These are phyloP conservation scores for Nicator chloris DNA, from an alignment of 2,113 vertebrate species.

Conservation along the genomic window DNA sequence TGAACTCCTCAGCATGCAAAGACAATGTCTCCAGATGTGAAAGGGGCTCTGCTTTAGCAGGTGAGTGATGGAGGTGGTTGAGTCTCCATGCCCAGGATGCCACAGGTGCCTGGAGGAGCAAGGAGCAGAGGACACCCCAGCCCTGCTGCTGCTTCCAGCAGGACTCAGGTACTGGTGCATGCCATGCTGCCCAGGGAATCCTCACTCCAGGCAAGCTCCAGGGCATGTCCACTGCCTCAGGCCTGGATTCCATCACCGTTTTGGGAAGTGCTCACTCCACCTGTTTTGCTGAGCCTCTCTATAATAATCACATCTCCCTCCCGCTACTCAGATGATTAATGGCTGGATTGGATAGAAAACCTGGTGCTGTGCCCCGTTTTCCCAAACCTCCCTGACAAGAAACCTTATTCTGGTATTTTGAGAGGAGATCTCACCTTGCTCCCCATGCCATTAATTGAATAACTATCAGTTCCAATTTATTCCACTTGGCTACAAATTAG, in stretches of 20 bases:
- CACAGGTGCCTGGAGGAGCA: background rate
- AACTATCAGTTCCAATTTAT: conserved; percentile 55
- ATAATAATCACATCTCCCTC: background rate
- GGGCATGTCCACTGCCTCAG: background rate
- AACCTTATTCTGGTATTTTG: conserved; percentile 26
- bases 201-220: background rate
- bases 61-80: background rate
- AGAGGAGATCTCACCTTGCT: conserved; percentile 22
- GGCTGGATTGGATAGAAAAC: conserved; percentile 16
- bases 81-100: background rate
- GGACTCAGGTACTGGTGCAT: accelerated
- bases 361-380: background rate
- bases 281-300: background rate
- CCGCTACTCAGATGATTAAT: background rate
- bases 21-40: background rate
- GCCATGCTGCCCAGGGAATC: background rate
- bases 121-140: background rate
- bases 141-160: background rate
- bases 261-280: background rate
- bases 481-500: conserved; percentile 65
- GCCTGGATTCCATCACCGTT: background rate
- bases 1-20: background rate
- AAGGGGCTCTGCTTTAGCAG: background rate
- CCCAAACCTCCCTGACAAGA: background rate
- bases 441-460: conserved; percentile 50